Conservation (phyloP, 2,113 vertebrate genomes). For the Taxidea taxus region DNA sequence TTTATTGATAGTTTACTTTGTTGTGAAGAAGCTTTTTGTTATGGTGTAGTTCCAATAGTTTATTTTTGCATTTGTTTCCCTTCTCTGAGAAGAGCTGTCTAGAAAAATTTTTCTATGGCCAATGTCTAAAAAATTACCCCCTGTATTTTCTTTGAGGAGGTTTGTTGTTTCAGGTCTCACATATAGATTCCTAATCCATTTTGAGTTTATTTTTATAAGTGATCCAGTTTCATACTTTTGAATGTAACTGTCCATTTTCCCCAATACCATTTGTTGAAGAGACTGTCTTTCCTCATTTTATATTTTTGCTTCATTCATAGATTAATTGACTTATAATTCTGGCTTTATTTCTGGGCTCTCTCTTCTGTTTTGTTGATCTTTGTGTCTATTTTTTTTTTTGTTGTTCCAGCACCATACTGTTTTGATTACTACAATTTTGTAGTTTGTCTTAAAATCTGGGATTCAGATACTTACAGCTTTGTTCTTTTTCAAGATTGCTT, state of each 20-base stretch:
- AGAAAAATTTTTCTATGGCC: background rate
- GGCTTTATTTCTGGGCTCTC: background rate
- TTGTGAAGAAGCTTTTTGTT: background rate
- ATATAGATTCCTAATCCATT: background rate
- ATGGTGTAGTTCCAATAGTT: background rate
- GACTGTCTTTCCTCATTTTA: background rate
- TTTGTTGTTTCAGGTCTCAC: background rate
- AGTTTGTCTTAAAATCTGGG: no score
- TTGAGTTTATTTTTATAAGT: background rate
- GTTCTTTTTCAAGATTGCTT: no score
- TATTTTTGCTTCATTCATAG: background rate
- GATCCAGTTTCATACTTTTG: background rate
- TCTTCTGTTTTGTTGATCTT: background rate
- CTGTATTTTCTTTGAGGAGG: background rate
- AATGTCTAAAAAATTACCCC: background rate
- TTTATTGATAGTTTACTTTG: background rate
- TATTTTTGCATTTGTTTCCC: background rate
- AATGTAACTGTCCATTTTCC: background rate
- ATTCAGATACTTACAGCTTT: no score
- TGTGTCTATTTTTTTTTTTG: background rate
- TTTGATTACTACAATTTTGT: background rate
- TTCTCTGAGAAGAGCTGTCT: background rate
- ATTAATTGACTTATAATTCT: background rate
- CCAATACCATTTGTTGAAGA: background rate
- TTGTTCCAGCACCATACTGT: background rate